phyloP scores from a whole-genome alignment of 2,113 vertebrate genomes.

The Lucifuga dentata region DNA sequence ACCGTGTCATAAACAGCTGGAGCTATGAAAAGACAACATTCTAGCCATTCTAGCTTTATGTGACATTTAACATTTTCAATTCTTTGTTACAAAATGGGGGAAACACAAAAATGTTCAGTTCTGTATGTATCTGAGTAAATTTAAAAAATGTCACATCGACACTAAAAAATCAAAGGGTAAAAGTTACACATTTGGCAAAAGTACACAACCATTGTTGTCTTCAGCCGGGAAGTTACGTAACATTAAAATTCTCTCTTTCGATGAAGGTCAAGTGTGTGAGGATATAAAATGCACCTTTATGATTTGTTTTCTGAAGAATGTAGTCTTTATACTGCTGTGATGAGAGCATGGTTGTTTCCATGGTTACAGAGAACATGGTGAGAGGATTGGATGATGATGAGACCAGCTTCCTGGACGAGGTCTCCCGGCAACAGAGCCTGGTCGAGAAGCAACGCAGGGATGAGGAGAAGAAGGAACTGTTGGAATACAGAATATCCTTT shows the following conservation, averaged over 20 bases:
- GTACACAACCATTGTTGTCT: too few species aligned
- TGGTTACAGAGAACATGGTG: constrained; percentile 95
- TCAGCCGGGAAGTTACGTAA: too few species aligned
- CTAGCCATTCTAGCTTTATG: too few species aligned
- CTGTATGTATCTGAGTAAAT: too few species aligned
- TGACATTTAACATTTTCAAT: too few species aligned
- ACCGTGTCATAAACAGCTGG: too few species aligned
- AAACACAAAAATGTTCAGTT: too few species aligned
- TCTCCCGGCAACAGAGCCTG: constrained; percentile 94
- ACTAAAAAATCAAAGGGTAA: too few species aligned
- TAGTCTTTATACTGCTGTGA: constrained; percentile 39
- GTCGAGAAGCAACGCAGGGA: constrained; percentile 96
- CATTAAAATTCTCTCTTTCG: neutral
- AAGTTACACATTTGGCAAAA: too few species aligned
- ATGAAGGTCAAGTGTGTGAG: constrained; percentile 7
- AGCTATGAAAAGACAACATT: too few species aligned
- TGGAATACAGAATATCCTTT: constrained; percentile 99
- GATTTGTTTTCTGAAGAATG: constrained; percentile 34
- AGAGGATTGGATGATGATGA: constrained; percentile 97
- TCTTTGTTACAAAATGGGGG: too few species aligned
- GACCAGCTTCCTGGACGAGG: constrained; percentile 94
- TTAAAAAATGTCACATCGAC: too few species aligned
- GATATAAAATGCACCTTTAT: constrained; percentile 1
- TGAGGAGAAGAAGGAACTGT: constrained; percentile 92
- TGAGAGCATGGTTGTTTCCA: constrained; percentile 68